Evolutionary conservation across 2,797 vertebrate genomes (phyloP), one percentile per base, ranked within the genome.

Genomic region (Labroides dimidiatus): DNA sequence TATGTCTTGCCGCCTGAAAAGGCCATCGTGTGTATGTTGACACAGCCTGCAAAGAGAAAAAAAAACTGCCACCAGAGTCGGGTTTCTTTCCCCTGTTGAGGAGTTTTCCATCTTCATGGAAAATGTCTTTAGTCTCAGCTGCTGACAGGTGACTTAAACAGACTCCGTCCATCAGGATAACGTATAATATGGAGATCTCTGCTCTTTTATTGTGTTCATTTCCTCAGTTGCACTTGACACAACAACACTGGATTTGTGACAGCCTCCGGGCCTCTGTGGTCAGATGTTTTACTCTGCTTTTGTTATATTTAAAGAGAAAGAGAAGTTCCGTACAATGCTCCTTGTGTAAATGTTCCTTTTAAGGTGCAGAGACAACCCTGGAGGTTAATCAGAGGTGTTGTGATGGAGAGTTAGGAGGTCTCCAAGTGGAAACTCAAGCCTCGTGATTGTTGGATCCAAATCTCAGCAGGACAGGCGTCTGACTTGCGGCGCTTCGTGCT

Each of bases 101-200:
- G 75, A 87, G 71, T 88, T 91, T 92, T 90, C 86, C 88, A 77
- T 78, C 76, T 80, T 86, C 14, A 63, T 36, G 81, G 82, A 75
- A 85, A 86, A 84, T 80, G 80, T 85, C 86, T 79, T 81, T 57
- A 52, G 84, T 76, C 77, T 78, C 69, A 52, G 78, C 52, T 72
- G 77, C 87, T 88, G 91, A 91, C 90, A 92, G 89, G 89, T 90
- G 89, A 90, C 80, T 84, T 64, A 81, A 87, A 83, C 83, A 80
- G 69, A 78, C 78, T 66, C 82, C 53, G 81, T 89, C 88, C 78
- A 69, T 90, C 87, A 86, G 80, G 77, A 75, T 76, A 73, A 72
- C 58, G 12, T 67, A 69, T 61, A 65, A 75, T 30, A 39, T 43
- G 48, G 58, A 70, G 75, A 74, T 81, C 64, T 42, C 53, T 52